Evolutionary conservation across 2,888 invertebrate species (phyloP).

Genomic region (Mythimna pallens): DNA sequence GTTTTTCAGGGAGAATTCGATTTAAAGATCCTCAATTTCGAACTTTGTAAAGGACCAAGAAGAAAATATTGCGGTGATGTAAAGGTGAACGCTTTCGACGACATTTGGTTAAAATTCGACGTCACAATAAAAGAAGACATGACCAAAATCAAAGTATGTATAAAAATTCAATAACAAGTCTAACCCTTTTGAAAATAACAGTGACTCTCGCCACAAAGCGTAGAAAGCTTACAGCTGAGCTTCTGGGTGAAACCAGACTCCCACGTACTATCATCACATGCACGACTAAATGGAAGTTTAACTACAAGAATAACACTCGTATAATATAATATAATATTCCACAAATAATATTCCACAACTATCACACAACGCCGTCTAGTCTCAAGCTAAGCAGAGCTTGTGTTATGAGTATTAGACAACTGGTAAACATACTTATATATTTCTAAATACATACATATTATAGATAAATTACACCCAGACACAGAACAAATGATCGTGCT

Average conservation of each 20-base stretch:
- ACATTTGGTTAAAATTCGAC: constrained; percentile 34
- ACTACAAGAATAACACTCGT: too few relatives aligned
- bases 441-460: too few relatives aligned
- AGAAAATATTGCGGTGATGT: constrained; percentile 25
- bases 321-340: too few relatives aligned
- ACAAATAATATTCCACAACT: too few relatives aligned
- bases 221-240: neutral
- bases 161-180: neutral
- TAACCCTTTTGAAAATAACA: neutral
- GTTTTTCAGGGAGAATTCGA: constrained; percentile 43
- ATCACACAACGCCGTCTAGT: too few relatives aligned
- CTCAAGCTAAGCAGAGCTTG: too few relatives aligned
- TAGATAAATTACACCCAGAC: too few relatives aligned
- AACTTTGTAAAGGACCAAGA: constrained; percentile 28
- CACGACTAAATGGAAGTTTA: neutral
- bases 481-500: too few relatives aligned
- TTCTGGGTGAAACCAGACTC: neutral
- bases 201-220: neutral
- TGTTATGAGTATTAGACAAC: too few relatives aligned
- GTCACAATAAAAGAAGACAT: constrained; percentile 27
- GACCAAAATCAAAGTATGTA: constrained; percentile 36
- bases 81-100: neutral
- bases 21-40: constrained; percentile 23
- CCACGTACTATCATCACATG: neutral
- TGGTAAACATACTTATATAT: too few relatives aligned